Base-by-base conservation (phyloP, 2,113 vertebrate genomes). In the Isurus oxyrinchus region DNA sequence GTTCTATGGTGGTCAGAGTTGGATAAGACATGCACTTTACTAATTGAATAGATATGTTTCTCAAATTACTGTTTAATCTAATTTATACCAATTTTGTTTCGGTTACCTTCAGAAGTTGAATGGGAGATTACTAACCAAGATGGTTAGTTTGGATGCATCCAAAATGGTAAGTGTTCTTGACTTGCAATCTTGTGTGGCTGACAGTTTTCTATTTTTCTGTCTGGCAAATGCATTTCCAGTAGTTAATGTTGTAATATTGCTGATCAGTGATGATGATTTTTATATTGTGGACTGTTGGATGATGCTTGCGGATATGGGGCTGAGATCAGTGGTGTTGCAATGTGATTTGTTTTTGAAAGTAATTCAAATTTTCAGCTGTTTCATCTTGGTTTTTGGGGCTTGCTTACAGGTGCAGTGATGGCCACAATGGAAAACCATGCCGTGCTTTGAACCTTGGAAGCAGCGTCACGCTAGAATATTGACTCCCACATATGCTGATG, bases 231-330 rank as follows among this genome's bases (percentile, higher is more conserved):
- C 1, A 40, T 86, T 79, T n/a, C 31, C 35, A 40, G 31, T 81
- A 16, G 1, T 76, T 76, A 76, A 76, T 8, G 31, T 49, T 94
- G 40, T 16, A 44, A 7, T 0, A 5, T 76, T 66, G 55, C 97
- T 98, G 98, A 98, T 98, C 98, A 0, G 96, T 97, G 98, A 99
- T 98, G 98, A 99, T 3, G 25, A 93, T 88, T 69, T 69, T 96
- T 97, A 96, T 23, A 94, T 59, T 96, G 96, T 97, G 97, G 98
- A 98, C 98, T 98, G 97, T 5, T 98, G 98, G 98, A 98, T 99
- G 98, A 99, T 97, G 96, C 97, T 97, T 98, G 98, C 98, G 98
- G 98, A 99, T 98, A 99, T 99, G 98, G 98, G 98, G 98, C 98
- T 99, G 98, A 99, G 98, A 98, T 98, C 98, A 96, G 97, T 0